A percentile compares a stretch with the other conserved stretches of the same genome.
Conservation (phyloP, 2,113 vertebrate genomes). For the Choloepus hoffmanni region DNA sequence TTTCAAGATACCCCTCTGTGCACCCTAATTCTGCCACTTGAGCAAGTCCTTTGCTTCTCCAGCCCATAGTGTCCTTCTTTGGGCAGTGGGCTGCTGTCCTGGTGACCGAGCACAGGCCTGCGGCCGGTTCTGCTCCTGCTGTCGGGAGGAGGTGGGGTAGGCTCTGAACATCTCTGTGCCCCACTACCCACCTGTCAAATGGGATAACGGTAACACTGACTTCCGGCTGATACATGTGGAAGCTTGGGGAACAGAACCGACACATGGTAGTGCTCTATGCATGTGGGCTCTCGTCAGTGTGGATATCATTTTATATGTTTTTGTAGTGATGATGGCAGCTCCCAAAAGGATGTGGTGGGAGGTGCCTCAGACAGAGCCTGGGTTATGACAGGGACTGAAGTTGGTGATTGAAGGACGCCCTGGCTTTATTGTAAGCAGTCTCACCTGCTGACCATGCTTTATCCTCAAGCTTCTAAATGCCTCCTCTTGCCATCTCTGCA, state of each 20-base stretch:
- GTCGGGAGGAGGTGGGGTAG: background rate
- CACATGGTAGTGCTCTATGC: rapidly evolving
- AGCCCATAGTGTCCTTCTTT: rapidly evolving
- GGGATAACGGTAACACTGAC: rapidly evolving
- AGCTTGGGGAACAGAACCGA: rapidly evolving
- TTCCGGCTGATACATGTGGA: rapidly evolving
- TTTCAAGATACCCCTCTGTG: rapidly evolving
- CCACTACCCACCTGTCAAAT: background rate
- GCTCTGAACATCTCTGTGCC: background rate
- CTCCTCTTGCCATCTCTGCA: background rate
- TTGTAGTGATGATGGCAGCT: rapidly evolving
- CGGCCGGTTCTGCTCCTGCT: background rate
- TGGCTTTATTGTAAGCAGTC: rapidly evolving
- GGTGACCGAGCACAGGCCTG: background rate
- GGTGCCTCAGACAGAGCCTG: too few species aligned
- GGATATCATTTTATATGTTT: rapidly evolving
- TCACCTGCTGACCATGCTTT: rapidly evolving
- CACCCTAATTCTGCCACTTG: too few species aligned
- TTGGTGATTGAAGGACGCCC: background rate
- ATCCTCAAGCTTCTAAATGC: rapidly evolving
- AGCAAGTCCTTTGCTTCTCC: background rate
- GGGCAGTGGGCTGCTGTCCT: background rate
- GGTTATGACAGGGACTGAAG: too few species aligned
- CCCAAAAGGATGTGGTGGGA: background rate
- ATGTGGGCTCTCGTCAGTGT: rapidly evolving